A percentile compares a stretch with the other conserved stretches of the same genome.
These are phyloP conservation scores for Limnothrissa miodon DNA, from an alignment of 2,113 vertebrate genomes.

Conservation along the genomic window DNA sequence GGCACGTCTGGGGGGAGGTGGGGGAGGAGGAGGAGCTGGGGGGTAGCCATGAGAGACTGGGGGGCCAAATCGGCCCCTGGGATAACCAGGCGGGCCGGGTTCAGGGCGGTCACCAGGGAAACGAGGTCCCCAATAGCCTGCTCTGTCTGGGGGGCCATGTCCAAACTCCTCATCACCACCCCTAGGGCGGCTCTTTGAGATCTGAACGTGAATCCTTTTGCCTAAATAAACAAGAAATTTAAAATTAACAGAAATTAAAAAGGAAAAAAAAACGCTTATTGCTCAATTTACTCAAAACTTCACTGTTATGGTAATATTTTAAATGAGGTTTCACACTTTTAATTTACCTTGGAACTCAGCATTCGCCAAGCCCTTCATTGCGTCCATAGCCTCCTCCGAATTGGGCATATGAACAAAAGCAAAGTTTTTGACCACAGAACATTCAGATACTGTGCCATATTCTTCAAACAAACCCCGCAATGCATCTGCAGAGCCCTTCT, in stretches of 20 bases:
- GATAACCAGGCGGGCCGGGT: conserved; percentile 64
- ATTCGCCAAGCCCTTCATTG: conserved; percentile 74
- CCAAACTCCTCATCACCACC: conserved; percentile 81
- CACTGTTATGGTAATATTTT: not conserved
- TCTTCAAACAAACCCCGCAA: conserved; percentile 73
- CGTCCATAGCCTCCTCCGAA: conserved; percentile 76
- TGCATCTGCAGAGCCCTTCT: conserved; percentile 69
- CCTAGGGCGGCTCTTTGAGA: conserved; percentile 87
- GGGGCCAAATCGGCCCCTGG: conserved; percentile 51
- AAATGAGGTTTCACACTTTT: not conserved
- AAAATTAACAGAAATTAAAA: conserved; percentile 8
- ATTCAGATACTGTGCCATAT: conserved; percentile 74
- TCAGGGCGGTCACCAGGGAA: conserved; percentile 81
- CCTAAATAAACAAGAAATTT: conserved; percentile 73
- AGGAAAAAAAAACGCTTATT: not conserved
- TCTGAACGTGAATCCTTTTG: conserved; percentile 93
- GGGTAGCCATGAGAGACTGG: conserved; percentile 65
- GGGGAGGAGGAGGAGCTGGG: conserved; percentile 75
- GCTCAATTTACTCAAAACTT: not conserved
- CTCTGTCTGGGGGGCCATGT: conserved; percentile 79
- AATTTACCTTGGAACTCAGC: conserved; percentile 72
- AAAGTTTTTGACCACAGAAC: conserved; percentile 76
- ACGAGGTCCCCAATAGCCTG: conserved; percentile 85
- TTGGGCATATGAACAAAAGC: conserved; percentile 79
- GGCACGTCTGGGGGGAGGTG: conserved; percentile 71